Base-by-base conservation (phyloP, 2,113 vertebrate species). In the Psammodynastes pulverulentus region DNA sequence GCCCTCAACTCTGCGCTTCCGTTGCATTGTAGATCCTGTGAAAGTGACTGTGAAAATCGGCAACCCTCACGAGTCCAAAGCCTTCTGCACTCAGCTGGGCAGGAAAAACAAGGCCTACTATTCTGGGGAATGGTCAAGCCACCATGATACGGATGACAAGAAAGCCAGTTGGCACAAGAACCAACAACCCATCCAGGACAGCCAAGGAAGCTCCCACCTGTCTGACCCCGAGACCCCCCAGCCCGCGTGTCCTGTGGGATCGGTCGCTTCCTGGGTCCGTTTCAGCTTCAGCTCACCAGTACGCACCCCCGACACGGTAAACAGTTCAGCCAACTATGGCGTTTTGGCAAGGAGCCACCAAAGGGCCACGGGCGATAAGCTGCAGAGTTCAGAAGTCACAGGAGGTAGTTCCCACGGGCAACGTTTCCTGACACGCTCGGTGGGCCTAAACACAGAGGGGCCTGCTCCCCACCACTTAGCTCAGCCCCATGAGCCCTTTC, bases 121-220 rank as follows among this genome's bases (percentile, higher is more conserved):
- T 0, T 62, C 45, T 5, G 84, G 91, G 52, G 87, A 89, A 3
- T 48, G 92, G 91, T 93, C 91, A 86, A 89, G 93, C 43, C 87
- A 72, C 88, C 85, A 95, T 79, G 93, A 84, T 93, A 89, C 54
- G 3, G 92, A 51, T 1, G 53, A 95, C 88, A 94, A 92, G 91
- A 95, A 93, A 94, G 92, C 93, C 91, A 67, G 94, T 85, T 93
- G 90, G 93, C 92, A 89, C 17, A 88, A 93, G 52, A 79, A 49
- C 91, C 95, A 90, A 3, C 86, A 89, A n/a, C 53, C 52, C 52
- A 79, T 90, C 90, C 91, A n/a, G 56, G 92, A 62, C 51, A 93
- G 95, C 48, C 95, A 92, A 91, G 94, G 87, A 93, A 94, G 95
- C 92, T 94, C 93, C 90, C 94, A 56, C 84, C 92, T 91, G 86